phyloP scores from a whole-genome alignment of 2,797 vertebrate species.

The Epinephelus awoara region DNA sequence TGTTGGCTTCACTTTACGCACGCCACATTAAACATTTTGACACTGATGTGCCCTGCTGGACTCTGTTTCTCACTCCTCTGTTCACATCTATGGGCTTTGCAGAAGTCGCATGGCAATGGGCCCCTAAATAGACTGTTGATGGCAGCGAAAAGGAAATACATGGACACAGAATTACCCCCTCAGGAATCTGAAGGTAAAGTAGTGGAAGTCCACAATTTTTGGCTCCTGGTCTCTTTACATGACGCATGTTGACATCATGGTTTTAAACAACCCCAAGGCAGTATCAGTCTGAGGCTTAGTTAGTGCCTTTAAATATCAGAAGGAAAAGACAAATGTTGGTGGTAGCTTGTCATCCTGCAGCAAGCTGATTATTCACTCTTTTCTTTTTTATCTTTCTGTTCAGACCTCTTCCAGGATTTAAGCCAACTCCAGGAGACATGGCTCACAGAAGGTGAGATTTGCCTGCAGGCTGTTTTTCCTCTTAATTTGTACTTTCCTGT shows the following conservation, averaged over 20 bases:
- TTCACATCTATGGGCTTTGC: constrained; percentile 75
- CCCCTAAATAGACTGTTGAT: constrained; percentile 89
- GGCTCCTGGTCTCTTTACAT: constrained; percentile 34
- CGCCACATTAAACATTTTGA: constrained; percentile 30
- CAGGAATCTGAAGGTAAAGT: constrained; percentile 95
- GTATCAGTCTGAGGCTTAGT: constrained; percentile 28
- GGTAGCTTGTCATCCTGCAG: constrained; percentile 1
- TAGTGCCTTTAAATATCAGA: not conserved
- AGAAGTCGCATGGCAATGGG: constrained; percentile 93
- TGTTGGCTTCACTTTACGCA: constrained; percentile 7
- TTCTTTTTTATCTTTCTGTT: constrained; percentile 43
- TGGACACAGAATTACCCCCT: constrained; percentile 91
- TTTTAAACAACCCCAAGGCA: not conserved
- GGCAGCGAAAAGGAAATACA: constrained; percentile 90
- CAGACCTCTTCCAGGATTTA: constrained; percentile 99
- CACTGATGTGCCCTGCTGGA: constrained; percentile 38
- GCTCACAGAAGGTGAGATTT: constrained; percentile 95
- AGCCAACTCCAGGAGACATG: constrained; percentile 97
- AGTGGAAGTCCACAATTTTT: constrained; percentile 24
- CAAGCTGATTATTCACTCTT: constrained; percentile 1
- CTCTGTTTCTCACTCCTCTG: constrained; percentile 61
- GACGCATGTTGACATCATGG: constrained; percentile 35
- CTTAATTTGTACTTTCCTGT: constrained; percentile 17
- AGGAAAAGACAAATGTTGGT: not conserved
- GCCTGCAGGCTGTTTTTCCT: constrained; percentile 46